Percentiles rank a stretch among this genome's conserved stretches.
These are phyloP conservation scores for Neodiprion fabricii DNA, from an alignment of 1,140 invertebrate genomes.

Conservation along the genomic window DNA sequence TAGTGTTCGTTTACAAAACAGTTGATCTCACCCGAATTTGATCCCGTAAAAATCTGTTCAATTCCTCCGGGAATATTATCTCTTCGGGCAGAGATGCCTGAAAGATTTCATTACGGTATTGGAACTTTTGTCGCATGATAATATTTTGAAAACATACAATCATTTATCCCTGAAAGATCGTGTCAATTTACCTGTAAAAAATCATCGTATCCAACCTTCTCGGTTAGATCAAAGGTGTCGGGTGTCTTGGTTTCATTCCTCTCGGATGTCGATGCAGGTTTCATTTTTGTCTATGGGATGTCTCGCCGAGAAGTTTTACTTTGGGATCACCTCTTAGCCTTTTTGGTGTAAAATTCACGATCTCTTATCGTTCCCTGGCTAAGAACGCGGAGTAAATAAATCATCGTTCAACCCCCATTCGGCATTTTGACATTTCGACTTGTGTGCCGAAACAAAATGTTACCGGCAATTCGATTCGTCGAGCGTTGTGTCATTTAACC, in stretches of 20 bases:
- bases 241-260: background rate
- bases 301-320: too few species aligned
- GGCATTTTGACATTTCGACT: too few species aligned
- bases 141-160: slow-evolving; percentile 1
- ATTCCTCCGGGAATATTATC: slow-evolving; percentile 46
- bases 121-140: slow-evolving; percentile 11
- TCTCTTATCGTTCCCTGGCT: too few species aligned
- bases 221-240: slow-evolving; percentile 26
- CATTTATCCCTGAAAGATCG: background rate
- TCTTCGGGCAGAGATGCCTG: slow-evolving; percentile 33
- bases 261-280: background rate
- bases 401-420: too few species aligned
- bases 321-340: too few species aligned
- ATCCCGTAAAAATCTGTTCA: slow-evolving; percentile 47
- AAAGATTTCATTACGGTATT: background rate
- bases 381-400: too few species aligned
- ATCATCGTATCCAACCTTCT: slow-evolving; percentile 21
- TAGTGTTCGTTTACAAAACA: too few species aligned
- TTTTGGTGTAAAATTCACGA: too few species aligned
- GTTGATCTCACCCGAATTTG: slow-evolving; percentile 44
- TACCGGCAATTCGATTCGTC: background rate
- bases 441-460: background rate
- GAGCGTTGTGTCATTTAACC: too few species aligned
- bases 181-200: background rate
- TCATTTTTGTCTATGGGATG: background rate